Base-by-base conservation (phyloP, 2,888 invertebrate species). In the Folsomia manolachei region DNA sequence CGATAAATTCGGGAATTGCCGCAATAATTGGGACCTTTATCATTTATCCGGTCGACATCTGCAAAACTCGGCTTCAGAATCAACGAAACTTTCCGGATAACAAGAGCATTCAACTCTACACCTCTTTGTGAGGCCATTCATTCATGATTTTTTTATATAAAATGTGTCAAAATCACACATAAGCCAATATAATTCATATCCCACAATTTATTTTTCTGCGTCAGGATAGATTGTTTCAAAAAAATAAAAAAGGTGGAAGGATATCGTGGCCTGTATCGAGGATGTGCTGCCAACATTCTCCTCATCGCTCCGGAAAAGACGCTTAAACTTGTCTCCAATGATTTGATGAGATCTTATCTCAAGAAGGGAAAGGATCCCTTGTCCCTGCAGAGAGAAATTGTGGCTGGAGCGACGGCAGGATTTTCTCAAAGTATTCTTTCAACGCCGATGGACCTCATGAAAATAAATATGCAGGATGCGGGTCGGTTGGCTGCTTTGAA, bases 361-460 rank as follows among this genome's bases (percentile, higher is more conserved):
- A 21, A 21, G n/a, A 52, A 66, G 65, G 39, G 39, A 39, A 39
- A 14, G 4, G n/a, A 7, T 56, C 19, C 56, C 7, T 51, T 66
- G 19, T 23, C 52, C 14, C 2, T 66, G 2, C 2, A 2, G 4
- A 66, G 25, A 9, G 65, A 66, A 66, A 21, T 39, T 2, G 2
- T 66, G 4, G 39, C 65, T 9, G 65, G 52, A 23, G 51, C 23
- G 1, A 27, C 2, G 4, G 21, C 52, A 51, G 65, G 65, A 14
- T 4, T 39, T 2, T 9, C 23, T 23, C 65, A 66, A 21, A 51
- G 18, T 14, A 4, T 66, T 21, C 7, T 66, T 9, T 23, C 65
- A 23, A 66, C 65, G 4, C 65, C 65, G 65, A 66, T 66, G 65
- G 65, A 66, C 14, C 24, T 66, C 21, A 2, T 66, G 21, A 66